Percentiles rank a stretch among this genome's conserved stretches.
These are phyloP conservation scores for Caenorhabditis sp. DNA, from an alignment of 2,888 invertebrate genomes.

Conservation along the genomic window DNA sequence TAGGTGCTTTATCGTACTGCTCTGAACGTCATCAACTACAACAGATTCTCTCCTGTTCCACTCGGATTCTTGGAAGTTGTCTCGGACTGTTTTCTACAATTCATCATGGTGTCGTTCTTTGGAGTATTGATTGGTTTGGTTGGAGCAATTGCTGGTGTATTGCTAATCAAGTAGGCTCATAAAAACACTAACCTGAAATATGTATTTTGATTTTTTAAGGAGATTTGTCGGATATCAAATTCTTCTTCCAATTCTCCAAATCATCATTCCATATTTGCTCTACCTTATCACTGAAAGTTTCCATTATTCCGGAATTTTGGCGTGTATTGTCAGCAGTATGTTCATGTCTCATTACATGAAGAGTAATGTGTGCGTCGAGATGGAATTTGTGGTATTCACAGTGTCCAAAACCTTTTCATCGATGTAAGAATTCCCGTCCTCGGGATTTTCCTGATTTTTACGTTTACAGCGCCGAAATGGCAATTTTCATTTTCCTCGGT, in stretches of 20 bases:
- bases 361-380: constrained; percentile 57
- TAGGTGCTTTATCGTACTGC: constrained; percentile 54
- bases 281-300: constrained; percentile 96
- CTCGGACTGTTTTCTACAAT: constrained; percentile 20
- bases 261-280: constrained; percentile 94
- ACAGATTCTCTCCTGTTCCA: constrained; percentile 13
- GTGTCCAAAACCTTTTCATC: constrained; percentile 39
- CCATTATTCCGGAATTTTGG: constrained; percentile 94
- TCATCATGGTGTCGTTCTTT: constrained; percentile 53
- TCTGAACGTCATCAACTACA: constrained; percentile 46
- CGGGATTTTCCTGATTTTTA: background rate
- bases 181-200: too few species aligned
- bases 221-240: constrained; percentile 26
- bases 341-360: constrained; percentile 79
- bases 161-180: constrained; percentile 48
- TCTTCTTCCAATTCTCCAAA: constrained; percentile 96
- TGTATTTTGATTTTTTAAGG: constrained; percentile 10
- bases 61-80: background rate
- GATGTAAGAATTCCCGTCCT: constrained; percentile 14
- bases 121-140: constrained; percentile 58
- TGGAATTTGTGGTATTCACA: constrained; percentile 82
- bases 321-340: constrained; percentile 97
- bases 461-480: constrained; percentile 84
- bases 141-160: constrained; percentile 49
- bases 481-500: constrained; percentile 98